These are phyloP conservation scores for Chrysemys picta DNA, from an alignment of 2,113 vertebrate species.

Conservation along the genomic window DNA sequence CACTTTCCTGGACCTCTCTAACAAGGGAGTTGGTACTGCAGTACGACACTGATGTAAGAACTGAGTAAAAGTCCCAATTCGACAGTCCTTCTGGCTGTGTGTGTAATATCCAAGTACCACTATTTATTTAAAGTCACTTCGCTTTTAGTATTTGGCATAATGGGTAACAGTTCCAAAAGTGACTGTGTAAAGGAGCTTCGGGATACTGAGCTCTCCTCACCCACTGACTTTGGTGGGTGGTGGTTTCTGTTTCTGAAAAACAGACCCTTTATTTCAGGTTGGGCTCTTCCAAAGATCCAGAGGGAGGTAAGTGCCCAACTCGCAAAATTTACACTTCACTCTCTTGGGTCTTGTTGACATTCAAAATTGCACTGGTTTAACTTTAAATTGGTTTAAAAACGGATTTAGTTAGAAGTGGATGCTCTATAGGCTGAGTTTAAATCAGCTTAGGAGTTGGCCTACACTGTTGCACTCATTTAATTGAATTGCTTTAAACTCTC, in stretches of 20 bases:
- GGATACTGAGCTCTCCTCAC: neutral
- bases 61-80: neutral
- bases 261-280: neutral
- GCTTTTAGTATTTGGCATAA: neutral
- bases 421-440: neutral
- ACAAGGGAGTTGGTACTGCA: neutral
- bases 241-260: neutral
- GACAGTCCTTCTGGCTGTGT: neutral
- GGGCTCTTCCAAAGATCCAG: neutral
- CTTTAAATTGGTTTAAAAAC: neutral
- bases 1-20: neutral
- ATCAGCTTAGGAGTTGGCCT: fast-evolving
- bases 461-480: fast-evolving
- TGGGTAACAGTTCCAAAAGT: neutral
- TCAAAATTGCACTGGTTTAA: neutral
- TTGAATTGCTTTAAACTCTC: neutral
- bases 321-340: neutral
- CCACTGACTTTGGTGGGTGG: neutral
- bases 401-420: neutral
- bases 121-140: neutral
- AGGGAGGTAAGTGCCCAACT: neutral
- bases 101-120: neutral
- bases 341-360: neutral
- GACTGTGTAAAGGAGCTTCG: neutral
- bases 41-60: neutral